Conservation (phyloP, 2,797 vertebrate species). For the Propithecus perrieri region DNA sequence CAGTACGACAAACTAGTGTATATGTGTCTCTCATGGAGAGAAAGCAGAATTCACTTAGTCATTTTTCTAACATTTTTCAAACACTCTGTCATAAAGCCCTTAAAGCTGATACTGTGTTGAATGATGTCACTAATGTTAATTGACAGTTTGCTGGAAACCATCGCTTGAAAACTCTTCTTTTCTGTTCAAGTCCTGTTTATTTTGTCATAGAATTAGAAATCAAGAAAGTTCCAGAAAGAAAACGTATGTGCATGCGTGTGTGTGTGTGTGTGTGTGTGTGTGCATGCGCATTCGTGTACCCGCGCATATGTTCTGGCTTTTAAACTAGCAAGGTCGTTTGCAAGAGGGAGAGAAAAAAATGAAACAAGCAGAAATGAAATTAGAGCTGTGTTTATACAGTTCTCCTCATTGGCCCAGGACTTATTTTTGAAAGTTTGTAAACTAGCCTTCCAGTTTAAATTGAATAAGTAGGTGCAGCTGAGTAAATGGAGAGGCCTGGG, state of each 20-base stretch:
- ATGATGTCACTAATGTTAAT: constrained; percentile 82
- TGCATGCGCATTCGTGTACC: neutral
- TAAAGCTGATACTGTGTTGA: constrained; percentile 80
- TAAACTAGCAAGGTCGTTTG: constrained; percentile 61
- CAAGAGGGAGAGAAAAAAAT: neutral
- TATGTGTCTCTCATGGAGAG: constrained; percentile 64
- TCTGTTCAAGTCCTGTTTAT: constrained; percentile 82
- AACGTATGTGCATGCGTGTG: neutral
- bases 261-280: neutral
- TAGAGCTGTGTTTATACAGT: constrained; percentile 81
- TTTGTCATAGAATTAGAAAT: constrained; percentile 80
- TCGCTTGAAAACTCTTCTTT: constrained; percentile 81
- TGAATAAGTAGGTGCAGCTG: constrained; percentile 86
- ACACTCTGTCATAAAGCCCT: constrained; percentile 77
- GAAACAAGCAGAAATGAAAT: constrained; percentile 79
- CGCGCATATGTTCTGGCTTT: neutral
- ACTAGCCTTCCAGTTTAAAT: constrained; percentile 83
- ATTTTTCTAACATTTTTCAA: constrained; percentile 79
- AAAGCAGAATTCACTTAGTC: constrained; percentile 82
- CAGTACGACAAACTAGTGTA: constrained; percentile 59
- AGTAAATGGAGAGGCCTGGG: constrained; percentile 76
- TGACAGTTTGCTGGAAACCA: constrained; percentile 85
- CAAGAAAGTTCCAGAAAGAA: constrained; percentile 75
- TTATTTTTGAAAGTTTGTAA: constrained; percentile 86
- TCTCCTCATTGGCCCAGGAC: constrained; percentile 75